Evolutionary conservation across 2,113 vertebrate genomes (phyloP).

Genomic region (Gracilinanus agilis): DNA sequence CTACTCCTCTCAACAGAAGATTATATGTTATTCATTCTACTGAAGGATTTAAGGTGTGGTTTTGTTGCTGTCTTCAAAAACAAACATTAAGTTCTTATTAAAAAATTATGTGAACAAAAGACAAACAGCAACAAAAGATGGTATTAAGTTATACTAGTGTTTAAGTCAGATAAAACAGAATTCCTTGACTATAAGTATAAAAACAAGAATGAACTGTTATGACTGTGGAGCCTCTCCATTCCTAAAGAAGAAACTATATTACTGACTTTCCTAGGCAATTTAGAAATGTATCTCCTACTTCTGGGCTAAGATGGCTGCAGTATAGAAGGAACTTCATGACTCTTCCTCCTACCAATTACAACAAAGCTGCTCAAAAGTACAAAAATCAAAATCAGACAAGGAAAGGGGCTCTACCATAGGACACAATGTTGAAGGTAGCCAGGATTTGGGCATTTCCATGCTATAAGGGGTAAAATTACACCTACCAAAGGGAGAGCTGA

Average conservation of each 20-base stretch:
- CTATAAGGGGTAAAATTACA: no score
- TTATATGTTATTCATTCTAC: not conserved
- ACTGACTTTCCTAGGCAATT: not conserved
- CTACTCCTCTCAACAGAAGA: not conserved
- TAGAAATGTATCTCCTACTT: not conserved
- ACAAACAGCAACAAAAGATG: conserved; percentile 1
- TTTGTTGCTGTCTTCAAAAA: not conserved
- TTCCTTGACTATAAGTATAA: conserved; percentile 13
- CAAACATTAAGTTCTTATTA: no score
- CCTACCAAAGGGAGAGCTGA: no score
- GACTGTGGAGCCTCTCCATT: not conserved
- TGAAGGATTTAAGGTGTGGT: not conserved
- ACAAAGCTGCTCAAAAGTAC: no score
- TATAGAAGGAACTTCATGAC: no score
- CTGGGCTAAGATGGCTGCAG: no score
- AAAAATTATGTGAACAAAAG: not conserved
- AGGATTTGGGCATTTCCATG: no score
- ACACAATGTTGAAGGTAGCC: no score
- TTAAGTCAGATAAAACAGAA: not conserved
- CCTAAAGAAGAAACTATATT: conserved; percentile 5
- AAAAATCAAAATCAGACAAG: no score
- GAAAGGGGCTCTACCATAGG: no score
- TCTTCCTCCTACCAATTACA: no score
- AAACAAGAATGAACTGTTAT: not conserved
- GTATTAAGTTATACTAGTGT: not conserved